Evolutionary conservation across 2,113 vertebrate genomes (phyloP).

Genomic region (Pholis gunnellus): DNA sequence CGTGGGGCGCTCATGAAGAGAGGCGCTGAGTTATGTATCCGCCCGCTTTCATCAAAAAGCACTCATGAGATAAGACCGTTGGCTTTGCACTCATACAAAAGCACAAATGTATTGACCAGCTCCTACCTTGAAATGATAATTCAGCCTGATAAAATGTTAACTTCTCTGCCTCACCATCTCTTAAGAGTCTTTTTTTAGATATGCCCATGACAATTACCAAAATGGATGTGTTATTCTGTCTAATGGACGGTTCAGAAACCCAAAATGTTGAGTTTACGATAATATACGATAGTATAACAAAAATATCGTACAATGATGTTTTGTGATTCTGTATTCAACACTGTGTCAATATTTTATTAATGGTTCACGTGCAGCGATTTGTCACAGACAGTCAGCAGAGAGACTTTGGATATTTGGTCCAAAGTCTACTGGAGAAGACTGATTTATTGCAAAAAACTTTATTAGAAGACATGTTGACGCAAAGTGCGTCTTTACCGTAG

Average conservation of each 20-base stretch:
- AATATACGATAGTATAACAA: too few species aligned
- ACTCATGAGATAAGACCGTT: conserved; percentile 45
- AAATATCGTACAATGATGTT: too few species aligned
- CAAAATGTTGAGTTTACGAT: not conserved
- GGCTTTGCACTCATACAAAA: conserved; percentile 1
- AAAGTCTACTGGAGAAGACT: too few species aligned
- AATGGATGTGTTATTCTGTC: not conserved
- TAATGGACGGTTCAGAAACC: too few species aligned
- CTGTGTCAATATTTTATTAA: not conserved
- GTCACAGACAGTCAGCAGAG: too few species aligned
- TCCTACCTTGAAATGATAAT: conserved; percentile 45
- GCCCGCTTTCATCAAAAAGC: conserved; percentile 40
- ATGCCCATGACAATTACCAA: not conserved
- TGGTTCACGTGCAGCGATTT: not conserved
- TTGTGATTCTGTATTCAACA: too few species aligned
- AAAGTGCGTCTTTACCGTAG: too few species aligned
- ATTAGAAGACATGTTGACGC: too few species aligned
- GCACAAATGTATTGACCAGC: conserved; percentile 26
- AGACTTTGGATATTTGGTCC: too few species aligned
- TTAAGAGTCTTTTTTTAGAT: not conserved
- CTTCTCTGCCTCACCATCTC: conserved; percentile 1
- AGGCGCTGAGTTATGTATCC: conserved; percentile 27
- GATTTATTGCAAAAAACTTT: too few species aligned
- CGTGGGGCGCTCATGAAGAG: conserved; percentile 18
- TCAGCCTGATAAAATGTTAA: conserved; percentile 14